Evolutionary conservation across 2,888 invertebrate genomes (phyloP).

Genomic region (Raillietiella orientalis): DNA sequence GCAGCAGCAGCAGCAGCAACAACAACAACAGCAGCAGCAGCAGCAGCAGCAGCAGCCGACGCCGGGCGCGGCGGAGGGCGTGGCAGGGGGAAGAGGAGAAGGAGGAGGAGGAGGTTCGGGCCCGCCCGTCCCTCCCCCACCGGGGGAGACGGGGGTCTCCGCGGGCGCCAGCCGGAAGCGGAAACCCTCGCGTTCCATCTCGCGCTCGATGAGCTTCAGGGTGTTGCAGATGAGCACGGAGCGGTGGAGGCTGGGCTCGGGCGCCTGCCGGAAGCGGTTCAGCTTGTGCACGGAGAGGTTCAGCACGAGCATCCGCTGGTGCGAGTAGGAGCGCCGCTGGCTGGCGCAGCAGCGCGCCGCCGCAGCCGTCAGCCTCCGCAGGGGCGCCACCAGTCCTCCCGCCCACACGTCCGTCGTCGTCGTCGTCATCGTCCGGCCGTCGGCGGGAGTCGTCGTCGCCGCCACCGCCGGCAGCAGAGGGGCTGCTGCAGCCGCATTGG

Average conservation of each 20-base stretch:
- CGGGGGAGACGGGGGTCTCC: slow-evolving; percentile 7
- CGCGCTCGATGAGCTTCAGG: slow-evolving; percentile 50
- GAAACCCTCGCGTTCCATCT: slow-evolving; percentile 36
- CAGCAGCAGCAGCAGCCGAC: slow-evolving; percentile 10
- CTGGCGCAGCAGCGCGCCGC: too few relatives aligned
- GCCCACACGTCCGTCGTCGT: too few relatives aligned
- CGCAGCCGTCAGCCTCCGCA: too few relatives aligned
- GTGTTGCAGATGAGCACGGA: slow-evolving; percentile 83
- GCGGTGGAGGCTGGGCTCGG: slow-evolving; percentile 56
- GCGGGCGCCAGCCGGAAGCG: too few relatives aligned
- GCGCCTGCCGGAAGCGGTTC: slow-evolving; percentile 50
- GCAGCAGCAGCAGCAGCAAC: slow-evolving; percentile 5
- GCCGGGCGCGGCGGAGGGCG: slow-evolving; percentile 10
- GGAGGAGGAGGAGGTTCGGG: slow-evolving; percentile 12
- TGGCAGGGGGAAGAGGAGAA: slow-evolving; percentile 13
- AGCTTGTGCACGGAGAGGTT: slow-evolving; percentile 74
- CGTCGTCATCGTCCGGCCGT: too few relatives aligned
- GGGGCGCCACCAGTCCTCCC: too few relatives aligned
- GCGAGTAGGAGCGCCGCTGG: slow-evolving; percentile 64
- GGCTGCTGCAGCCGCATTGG: too few relatives aligned
- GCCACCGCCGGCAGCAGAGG: too few relatives aligned
- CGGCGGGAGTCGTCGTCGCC: too few relatives aligned
- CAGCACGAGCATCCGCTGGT: slow-evolving; percentile 53
- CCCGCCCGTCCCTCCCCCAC: slow-evolving; percentile 5
- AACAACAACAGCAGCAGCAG: slow-evolving; percentile 15